phyloP scores from a whole-genome alignment of 2,888 invertebrate species.

The Phyto melanocephala region DNA sequence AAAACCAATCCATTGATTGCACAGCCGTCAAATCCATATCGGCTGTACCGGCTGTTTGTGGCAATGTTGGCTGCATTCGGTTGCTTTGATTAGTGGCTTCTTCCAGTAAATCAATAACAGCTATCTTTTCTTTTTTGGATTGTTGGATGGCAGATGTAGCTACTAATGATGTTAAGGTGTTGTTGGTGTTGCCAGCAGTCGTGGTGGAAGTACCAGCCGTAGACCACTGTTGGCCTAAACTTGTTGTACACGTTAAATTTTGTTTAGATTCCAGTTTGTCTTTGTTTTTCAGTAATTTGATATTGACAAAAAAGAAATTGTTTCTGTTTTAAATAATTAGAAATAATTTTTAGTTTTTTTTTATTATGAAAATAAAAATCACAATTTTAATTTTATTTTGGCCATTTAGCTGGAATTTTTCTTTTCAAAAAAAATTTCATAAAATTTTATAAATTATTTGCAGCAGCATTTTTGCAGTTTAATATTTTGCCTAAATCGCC shows the following conservation, averaged over 20 bases:
- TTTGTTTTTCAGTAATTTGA: slow-evolving; percentile 3
- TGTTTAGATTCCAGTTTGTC: slow-evolving; percentile 61
- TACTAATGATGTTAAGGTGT: slow-evolving; percentile 15
- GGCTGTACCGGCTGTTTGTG: slow-evolving; percentile 85
- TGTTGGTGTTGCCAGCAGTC: slow-evolving; percentile 49
- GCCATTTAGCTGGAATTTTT: slow-evolving; percentile 59
- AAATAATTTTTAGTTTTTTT: slow-evolving; percentile 8
- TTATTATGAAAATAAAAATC: slow-evolving; percentile 19
- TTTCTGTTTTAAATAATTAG: slow-evolving; percentile 28
- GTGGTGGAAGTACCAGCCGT: slow-evolving; percentile 46
- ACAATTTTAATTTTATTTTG: slow-evolving; percentile 61
- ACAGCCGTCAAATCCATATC: slow-evolving; percentile 96
- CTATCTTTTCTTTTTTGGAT: slow-evolving; percentile 51
- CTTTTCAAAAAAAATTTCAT: background rate
- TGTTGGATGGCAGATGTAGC: background rate
- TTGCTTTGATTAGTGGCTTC: slow-evolving; percentile 64
- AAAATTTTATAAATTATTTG: background rate
- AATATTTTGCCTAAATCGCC: background rate
- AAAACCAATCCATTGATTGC: slow-evolving; percentile 98
- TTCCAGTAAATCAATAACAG: slow-evolving; percentile 60
- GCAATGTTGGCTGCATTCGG: slow-evolving; percentile 89
- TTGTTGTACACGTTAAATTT: slow-evolving; percentile 31
- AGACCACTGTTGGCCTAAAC: slow-evolving; percentile 56
- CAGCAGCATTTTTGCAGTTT: background rate
- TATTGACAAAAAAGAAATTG: slow-evolving; percentile 40